Base-by-base conservation (phyloP, 2,888 invertebrate species). In the Cylindroiulus punctatus region DNA sequence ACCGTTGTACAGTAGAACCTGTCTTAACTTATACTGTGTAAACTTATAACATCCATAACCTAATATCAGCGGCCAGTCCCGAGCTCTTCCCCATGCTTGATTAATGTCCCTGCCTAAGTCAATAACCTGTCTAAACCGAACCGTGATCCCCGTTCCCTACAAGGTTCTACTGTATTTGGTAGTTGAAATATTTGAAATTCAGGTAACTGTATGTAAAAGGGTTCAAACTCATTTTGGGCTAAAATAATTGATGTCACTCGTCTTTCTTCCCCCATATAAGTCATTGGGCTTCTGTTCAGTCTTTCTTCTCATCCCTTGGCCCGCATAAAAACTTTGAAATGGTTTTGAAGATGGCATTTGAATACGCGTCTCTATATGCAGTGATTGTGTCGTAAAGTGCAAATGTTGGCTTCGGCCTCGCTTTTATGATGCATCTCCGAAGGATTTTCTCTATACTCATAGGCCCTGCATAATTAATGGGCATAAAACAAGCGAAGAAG, bases 381-480 rank as follows among this genome's bases (percentile, higher is more conserved):
- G 65, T 65, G 65, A 65, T 65, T 65, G 65, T 65, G 65, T 65
- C 65, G 65, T 65, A 65, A 65, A 65, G 65, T 65, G 65, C 65
- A 65, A 65, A 65, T 65, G 65, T 65, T 65, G 65, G 65, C 26
- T 65, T 65, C 10, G 22, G 65, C 26, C 65, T 65, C 22, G 65
- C 65, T 65, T 65, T 65, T 65, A 65, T 65, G 65, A 65, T 65
- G 26, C 65, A 65, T 65, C 65, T 65, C 65, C n/a, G n/a, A 65
- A 65, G 65, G 65, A 65, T 65, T 65, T 65, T 26, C 26, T 65
- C 8, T 65, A 0, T 65, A 65, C 26, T 2, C 14, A 47, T 47
- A 10, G 10, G 5, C 65, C n/a, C 65, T 65, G 65, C 65, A 65
- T 65, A 65, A 65, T 65, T 65, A 65, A 65, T 65, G 65, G 65